Evolutionary conservation across 2,888 invertebrate genomes (phyloP), one percentile per base, ranked within the genome.

Genomic region (Tenodera sinensis): DNA sequence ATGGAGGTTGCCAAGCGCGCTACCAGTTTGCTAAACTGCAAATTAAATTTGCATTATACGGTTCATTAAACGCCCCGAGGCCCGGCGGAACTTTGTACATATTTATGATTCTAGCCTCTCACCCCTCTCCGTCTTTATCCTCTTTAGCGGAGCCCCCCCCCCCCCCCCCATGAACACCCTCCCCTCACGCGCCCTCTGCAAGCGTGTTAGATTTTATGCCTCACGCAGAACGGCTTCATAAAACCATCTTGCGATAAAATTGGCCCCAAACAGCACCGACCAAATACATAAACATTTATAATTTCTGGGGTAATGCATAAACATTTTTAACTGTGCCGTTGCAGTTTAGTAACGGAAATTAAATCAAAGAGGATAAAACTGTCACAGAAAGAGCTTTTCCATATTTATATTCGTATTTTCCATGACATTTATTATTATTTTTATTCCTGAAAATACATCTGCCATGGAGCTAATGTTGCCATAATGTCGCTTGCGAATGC

Each of bases 11-110:
- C 54, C 54, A 15, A 4, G 54, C 54, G 54, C 54, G 42, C 54
- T 85, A 85, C 54, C 25, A 54, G 28, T 85, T 54, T 28, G 28
- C 85, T 85, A 85, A 86, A 81, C 81, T 86, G 20, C 30, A 28
- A 27, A 81, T 86, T 86, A 86, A 86, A 86, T 86, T 86, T 86
- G 86, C 86, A 86, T 86, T 81, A 81, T 27, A 28, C 86, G 81
- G 86, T 85, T 85, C 28, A 86, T 86, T 86, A 86, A 86, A 81
- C 81, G 86, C 28, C 81, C 86, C 86, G 28, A 28, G 47, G 85
- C 85, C 54, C 54, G 54, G 20, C 54, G 85, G 54, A 85, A 85
- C 47, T 85, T 42, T 47, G 85, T 54, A 85, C 42, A 85, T 85
- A 85, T 85, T 85, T 85, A 85, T 85, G 85, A 71, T 71, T 71